Evolutionary conservation across 1,140 invertebrate genomes (phyloP).

Genomic region (Diabrotica virgifera): DNA sequence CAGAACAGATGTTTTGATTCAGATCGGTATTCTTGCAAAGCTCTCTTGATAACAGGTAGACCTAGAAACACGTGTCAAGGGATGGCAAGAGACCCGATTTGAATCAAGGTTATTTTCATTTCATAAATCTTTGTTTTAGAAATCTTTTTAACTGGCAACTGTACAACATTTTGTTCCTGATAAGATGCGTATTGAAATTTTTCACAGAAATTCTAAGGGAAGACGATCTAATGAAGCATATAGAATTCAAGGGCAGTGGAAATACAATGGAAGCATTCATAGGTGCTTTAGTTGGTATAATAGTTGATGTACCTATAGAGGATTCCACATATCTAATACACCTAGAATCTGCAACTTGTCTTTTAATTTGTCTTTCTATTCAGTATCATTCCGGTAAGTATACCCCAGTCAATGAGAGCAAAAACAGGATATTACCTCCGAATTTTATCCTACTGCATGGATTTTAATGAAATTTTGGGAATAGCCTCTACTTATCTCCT

Average conservation of each 20-base stretch:
- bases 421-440: too few species aligned
- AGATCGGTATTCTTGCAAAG: too few species aligned
- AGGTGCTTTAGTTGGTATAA: conserved; percentile 67
- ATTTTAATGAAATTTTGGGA: too few species aligned
- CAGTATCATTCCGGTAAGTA: conserved; percentile 74
- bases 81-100: too few species aligned
- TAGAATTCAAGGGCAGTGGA: conserved; percentile 53
- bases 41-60: too few species aligned
- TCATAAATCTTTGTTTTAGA: conserved; percentile 55
- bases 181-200: conserved; percentile 86
- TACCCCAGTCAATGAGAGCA: too few species aligned
- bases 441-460: too few species aligned
- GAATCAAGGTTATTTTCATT: too few species aligned
- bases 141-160: conserved; percentile 92
- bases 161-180: conserved; percentile 89
- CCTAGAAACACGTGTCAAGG: too few species aligned
- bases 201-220: conserved; percentile 78
- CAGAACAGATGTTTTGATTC: too few species aligned
- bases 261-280: conserved; percentile 60
- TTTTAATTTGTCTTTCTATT: conserved; percentile 83
- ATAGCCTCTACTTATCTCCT: too few species aligned
- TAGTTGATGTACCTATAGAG: conserved; percentile 76
- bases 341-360: conserved; percentile 81
- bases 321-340: conserved; percentile 87
- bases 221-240: conserved; percentile 69